phyloP scores from a whole-genome alignment of 2,113 vertebrate species.

The Epinephelus lanceolatus region DNA sequence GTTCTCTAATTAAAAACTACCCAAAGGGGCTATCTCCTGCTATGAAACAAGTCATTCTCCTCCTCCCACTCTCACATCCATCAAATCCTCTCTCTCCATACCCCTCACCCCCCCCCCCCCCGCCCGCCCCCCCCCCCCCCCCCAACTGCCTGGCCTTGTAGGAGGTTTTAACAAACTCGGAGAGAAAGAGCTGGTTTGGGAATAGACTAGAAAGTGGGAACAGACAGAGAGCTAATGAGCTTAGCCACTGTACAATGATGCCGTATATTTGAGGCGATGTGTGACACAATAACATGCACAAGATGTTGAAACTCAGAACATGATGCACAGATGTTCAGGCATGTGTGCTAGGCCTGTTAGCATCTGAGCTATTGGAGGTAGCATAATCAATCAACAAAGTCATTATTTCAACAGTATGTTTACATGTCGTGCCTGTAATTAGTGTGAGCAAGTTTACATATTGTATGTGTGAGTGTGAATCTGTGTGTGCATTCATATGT shows the following conservation, averaged over 20 bases:
- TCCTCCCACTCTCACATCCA: conserved; percentile 54
- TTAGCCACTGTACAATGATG: background rate
- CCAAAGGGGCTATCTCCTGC: conserved; percentile 65
- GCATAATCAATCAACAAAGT: background rate
- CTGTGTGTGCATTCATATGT: background rate
- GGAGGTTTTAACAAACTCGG: conserved; percentile 38
- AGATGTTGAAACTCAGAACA: background rate
- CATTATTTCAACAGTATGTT: background rate
- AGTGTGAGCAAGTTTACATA: background rate
- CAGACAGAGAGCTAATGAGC: conserved; percentile 49
- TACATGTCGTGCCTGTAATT: background rate
- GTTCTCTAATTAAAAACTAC: conserved; percentile 77
- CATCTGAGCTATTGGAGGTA: background rate
- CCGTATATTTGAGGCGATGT: background rate
- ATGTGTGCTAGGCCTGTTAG: background rate
- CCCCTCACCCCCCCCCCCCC: background rate
- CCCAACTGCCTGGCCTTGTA: conserved; percentile 15
- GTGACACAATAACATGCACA: background rate
- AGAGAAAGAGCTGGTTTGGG: conserved; percentile 48
- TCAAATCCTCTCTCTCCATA: conserved; percentile 19
- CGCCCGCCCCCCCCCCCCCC: background rate
- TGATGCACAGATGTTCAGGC: background rate
- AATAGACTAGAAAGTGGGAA: conserved; percentile 40
- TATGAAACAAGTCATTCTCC: conserved; percentile 58
- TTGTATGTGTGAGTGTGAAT: background rate